Evolutionary conservation across 1,140 invertebrate genomes (phyloP).

Genomic region (Popillia japonica): DNA sequence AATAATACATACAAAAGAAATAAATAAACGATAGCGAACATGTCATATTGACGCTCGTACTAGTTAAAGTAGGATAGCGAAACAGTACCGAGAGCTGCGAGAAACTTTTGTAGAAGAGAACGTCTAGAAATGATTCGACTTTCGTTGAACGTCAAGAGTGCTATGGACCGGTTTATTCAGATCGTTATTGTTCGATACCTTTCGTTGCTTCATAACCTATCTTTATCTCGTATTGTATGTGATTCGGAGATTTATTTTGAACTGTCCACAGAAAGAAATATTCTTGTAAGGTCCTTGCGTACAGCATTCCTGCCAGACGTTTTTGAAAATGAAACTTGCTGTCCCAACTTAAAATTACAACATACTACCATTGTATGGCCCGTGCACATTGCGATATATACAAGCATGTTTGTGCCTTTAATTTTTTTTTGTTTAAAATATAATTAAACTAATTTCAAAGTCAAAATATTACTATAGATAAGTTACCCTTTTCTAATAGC

Average conservation of each 20-base stretch:
- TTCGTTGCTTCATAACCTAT: slow-evolving; percentile 43
- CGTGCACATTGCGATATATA: not conserved
- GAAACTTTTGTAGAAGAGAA: no score
- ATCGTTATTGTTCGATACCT: slow-evolving; percentile 41
- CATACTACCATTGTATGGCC: slow-evolving; percentile 18
- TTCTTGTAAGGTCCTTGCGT: slow-evolving; percentile 41
- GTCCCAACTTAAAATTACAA: slow-evolving; percentile 34
- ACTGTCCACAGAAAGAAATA: slow-evolving; percentile 44
- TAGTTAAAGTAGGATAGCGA: not conserved
- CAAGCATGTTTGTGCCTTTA: no score
- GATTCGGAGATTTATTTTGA: slow-evolving; percentile 44
- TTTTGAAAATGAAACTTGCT: slow-evolving; percentile 35
- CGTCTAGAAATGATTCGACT: slow-evolving; percentile 38
- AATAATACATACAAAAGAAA: slow-evolving; percentile 26
- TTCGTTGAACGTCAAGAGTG: slow-evolving; percentile 36
- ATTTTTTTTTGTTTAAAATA: not conserved
- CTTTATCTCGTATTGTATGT: slow-evolving; percentile 44
- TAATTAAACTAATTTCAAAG: not conserved
- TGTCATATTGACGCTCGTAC: slow-evolving; percentile 31
- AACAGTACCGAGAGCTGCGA: not conserved
- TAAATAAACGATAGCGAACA: slow-evolving; percentile 26
- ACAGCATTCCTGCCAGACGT: slow-evolving; percentile 41
- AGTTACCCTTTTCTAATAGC: not conserved
- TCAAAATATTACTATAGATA: not conserved
- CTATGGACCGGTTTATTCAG: slow-evolving; percentile 40